A percentile compares a stretch with the other conserved stretches of the same genome.
These are phyloP conservation scores for Rhopalosiphum padi DNA, from an alignment of 1,140 invertebrate genomes.

Conservation along the genomic window DNA sequence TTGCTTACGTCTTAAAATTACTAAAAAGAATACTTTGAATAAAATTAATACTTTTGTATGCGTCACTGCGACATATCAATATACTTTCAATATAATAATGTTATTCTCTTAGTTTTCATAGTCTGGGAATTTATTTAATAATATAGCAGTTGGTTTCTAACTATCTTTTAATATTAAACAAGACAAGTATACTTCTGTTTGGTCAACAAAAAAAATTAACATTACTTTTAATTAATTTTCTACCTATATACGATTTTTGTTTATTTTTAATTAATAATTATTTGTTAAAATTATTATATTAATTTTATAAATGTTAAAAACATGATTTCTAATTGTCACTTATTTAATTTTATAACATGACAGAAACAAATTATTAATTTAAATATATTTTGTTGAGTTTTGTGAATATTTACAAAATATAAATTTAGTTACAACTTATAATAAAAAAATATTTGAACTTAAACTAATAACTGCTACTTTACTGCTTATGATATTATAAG, in stretches of 20 bases:
- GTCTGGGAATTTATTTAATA: slow-evolving; percentile 20
- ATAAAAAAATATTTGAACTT: neutral
- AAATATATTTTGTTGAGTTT: neutral
- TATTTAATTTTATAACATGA: neutral
- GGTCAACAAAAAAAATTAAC: neutral
- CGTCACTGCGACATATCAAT: too few species aligned
- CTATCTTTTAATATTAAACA: neutral
- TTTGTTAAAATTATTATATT: neutral
- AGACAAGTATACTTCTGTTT: neutral
- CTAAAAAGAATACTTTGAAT: too few species aligned
- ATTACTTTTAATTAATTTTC: neutral
- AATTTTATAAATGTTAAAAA: neutral
- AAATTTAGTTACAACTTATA: neutral
- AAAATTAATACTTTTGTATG: too few species aligned
- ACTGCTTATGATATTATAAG: neutral
- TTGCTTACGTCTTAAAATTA: too few species aligned
- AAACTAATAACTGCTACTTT: neutral
- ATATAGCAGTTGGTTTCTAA: neutral
- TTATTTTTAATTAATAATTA: neutral
- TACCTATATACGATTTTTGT: neutral
- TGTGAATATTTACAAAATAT: neutral
- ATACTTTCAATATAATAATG: neutral
- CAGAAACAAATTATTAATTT: neutral
- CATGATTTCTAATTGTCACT: neutral
- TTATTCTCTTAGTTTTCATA: slow-evolving; percentile 15